Evolutionary conservation across 2,113 vertebrate genomes (phyloP).

Genomic region (Pelobates fuscus): DNA sequence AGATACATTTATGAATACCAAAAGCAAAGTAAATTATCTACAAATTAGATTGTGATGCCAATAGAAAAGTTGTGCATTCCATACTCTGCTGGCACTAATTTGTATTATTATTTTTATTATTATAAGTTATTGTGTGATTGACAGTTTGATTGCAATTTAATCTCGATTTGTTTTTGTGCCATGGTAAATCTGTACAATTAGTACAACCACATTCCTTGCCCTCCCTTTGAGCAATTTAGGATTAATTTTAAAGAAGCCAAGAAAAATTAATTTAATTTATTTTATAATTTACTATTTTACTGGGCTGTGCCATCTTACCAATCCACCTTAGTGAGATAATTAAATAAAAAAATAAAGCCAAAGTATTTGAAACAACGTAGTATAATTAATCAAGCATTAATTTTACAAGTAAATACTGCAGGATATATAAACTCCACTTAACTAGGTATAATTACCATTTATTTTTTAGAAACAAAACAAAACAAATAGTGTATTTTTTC

Average conservation of each 20-base stretch:
- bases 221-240: not conserved
- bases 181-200: slow-evolving; percentile 25
- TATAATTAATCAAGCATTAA: not conserved
- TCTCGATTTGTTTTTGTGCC: not conserved
- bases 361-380: not conserved
- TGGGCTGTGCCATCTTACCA: not conserved
- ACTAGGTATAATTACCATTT: slow-evolving; percentile 13
- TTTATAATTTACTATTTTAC: not conserved
- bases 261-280: not conserved
- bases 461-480: slow-evolving; percentile 28
- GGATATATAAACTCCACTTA: not conserved
- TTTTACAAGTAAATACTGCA: not conserved
- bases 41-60: too few species aligned
- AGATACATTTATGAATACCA: too few species aligned
- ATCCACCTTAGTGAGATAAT: not conserved
- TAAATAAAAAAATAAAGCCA: not conserved
- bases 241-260: slow-evolving; percentile 8
- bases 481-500: not conserved
- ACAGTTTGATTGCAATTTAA: not conserved
- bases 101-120: too few species aligned
- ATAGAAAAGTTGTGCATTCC: too few species aligned
- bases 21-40: too few species aligned
- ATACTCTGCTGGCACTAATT: too few species aligned
- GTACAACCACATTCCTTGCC: slow-evolving; percentile 1
- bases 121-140: not conserved